phyloP scores from a whole-genome alignment of 1,140 invertebrate genomes.

The Arion vulgaris region DNA sequence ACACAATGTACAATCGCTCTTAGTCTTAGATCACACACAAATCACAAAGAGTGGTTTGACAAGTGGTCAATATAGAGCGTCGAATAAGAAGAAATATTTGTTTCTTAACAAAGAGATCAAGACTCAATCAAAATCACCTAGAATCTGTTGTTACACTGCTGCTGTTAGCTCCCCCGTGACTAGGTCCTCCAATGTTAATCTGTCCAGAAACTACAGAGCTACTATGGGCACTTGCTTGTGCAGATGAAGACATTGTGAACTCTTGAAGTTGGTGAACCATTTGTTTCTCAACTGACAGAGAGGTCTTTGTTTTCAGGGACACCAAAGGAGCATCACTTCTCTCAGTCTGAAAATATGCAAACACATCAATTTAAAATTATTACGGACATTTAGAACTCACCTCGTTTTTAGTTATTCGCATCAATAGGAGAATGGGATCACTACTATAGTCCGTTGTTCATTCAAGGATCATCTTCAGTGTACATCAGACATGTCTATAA shows the following conservation, averaged over 20 bases:
- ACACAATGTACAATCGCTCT: no score
- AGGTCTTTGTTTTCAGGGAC: slow-evolving; percentile 17
- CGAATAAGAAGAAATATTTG: no score
- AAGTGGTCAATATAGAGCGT: no score
- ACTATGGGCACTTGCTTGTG: background rate
- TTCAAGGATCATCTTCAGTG: no score
- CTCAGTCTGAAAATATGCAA: slow-evolving; percentile 30
- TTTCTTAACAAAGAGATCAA: background rate
- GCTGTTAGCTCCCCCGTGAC: slow-evolving; percentile 43
- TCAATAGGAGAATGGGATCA: no score
- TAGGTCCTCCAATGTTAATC: background rate
- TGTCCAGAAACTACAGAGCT: slow-evolving; percentile 21
- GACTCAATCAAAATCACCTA: background rate
- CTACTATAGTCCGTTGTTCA: no score
- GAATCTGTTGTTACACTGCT: slow-evolving; percentile 46
- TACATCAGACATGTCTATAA: no score
- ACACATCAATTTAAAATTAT: background rate
- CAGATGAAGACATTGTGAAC: slow-evolving; percentile 52
- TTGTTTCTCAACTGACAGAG: slow-evolving; percentile 66
- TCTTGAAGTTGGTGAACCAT: slow-evolving; percentile 72
- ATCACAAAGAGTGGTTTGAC: no score
- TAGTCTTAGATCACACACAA: no score
- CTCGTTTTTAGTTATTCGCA: no score
- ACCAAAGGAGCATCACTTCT: slow-evolving; percentile 26
- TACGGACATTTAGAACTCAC: background rate